Base-by-base conservation (phyloP, 2,113 vertebrate species). In the Zeus faber region DNA sequence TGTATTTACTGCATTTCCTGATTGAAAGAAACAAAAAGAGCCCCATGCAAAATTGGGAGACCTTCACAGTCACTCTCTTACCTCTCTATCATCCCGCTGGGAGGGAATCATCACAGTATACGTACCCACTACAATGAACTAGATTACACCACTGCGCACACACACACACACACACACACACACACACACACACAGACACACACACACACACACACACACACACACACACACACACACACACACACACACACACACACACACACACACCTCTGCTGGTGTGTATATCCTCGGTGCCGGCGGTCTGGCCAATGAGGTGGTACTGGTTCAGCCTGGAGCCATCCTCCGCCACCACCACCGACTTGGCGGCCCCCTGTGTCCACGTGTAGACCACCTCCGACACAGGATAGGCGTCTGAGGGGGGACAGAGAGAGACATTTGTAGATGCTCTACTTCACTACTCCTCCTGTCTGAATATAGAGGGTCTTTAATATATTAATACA, bases 311-410 rank as follows among this genome's bases (percentile, higher is more conserved):
- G 16, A 99, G 85, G 57, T 95, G 93, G 67, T 99, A 99, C 83
- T 99, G 96, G 84, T 97, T 99, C 70, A 99, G 92, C 25, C 96
- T 89, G 44, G 97, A 98, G 18, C 96, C 94, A 0, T 98, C 94
- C 56, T 97, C 94, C 0, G 94, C 96, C 80, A 99, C 97, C 49
- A 92, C 93, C 65, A 99, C 96, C 1, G 96, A 96, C 0, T 87
- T 92, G 33, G 90, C 79, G 3, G 91, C 91, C 20, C 77, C 92
- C 1, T 90, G 78, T 41, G 93, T 96, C 97, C 96, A 99, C 2
- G 92, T 91, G 2, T 99, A 99, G 48, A 96, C 90, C 3, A 99
- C 93, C 80, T 99, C 97, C 1, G 95, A 98, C 51, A 96, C 92
- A 0, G 97, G 95, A 68, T 99, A 99, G 4, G 97, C 96, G 61